Evolutionary conservation across 2,113 vertebrate species (phyloP), one percentile per base, ranked within the genome.

Genomic region (Rhizomys pruinosus): DNA sequence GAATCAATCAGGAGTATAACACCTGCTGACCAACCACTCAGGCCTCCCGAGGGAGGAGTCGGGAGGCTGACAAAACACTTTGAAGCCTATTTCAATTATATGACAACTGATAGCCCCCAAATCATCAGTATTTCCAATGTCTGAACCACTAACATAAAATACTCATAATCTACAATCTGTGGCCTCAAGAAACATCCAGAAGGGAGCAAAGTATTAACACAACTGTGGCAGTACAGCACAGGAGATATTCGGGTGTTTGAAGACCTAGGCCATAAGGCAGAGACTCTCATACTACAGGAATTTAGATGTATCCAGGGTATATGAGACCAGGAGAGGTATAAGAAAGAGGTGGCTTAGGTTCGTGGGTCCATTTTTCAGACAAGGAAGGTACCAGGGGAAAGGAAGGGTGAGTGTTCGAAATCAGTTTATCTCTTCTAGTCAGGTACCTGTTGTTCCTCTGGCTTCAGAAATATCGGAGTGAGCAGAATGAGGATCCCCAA

Each of bases 371-470:
- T 57, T 5, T n/a, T 12, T 11, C 25, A 6, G 16, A 59, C 13
- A 29, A 47, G 19, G n/a, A 42, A 57, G 25, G 34, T 0, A 0
- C 25, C 16, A 57, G 32, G 44, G 79, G 66, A 37, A 13, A 10
- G 37, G 11, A 44, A 17, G 32, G n/a, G 1, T 1, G 0, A 3
- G 2, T 2, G 3, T 37, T 29, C 68, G 4, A 11, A 34, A 47
- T 47, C 23, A 39, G 0, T 22, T 59, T 12, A 2, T n/a, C 55
- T 52, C 2, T 0, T 29, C 1, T 1, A 23, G 52, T 68, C 55
- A 68, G 73, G 84, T 98, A 98, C 98, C 98, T 98, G 97, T 4
- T 7, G 61, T 74, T 87, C 94, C 73, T 64, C 87, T n/a, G 87
- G 81, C 74, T 93, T 89, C 94, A 5, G 82, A 69, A 39, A 69